These are phyloP conservation scores for Sebastes diploproa DNA, from an alignment of 2,797 vertebrate species.

Conservation along the genomic window DNA sequence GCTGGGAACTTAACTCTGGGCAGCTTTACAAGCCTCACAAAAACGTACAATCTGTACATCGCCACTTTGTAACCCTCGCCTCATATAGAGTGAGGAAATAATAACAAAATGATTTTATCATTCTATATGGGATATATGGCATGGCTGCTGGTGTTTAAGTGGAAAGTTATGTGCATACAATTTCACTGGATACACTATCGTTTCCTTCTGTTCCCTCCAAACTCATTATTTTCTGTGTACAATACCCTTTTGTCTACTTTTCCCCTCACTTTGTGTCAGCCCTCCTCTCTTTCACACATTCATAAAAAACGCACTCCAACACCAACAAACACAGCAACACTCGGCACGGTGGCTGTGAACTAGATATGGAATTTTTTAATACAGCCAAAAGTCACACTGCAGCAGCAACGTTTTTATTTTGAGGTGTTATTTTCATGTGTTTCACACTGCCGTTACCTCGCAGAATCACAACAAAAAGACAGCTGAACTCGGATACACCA, in stretches of 20 bases:
- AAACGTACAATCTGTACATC: background rate
- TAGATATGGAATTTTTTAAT: background rate
- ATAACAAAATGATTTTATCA: background rate
- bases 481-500: background rate
- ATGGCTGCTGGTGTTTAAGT: background rate
- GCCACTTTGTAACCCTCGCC: background rate
- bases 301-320: background rate
- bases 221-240: background rate
- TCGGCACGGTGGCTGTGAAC: background rate
- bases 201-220: background rate
- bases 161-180: background rate
- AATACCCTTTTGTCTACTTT: background rate
- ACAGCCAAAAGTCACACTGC: conserved; percentile 2
- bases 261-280: background rate
- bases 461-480: background rate
- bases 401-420: background rate
- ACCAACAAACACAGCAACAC: conserved; percentile 9
- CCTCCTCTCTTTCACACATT: conserved; percentile 16
- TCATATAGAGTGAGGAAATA: background rate
- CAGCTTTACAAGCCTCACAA: conserved; percentile 26
- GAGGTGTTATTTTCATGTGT: conserved; percentile 9
- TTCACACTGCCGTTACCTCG: background rate
- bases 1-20: background rate
- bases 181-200: background rate
- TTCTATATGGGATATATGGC: background rate